A percentile compares a stretch with the other conserved stretches of the same genome.
phyloP scores from a whole-genome alignment of 2,888 invertebrate genomes.

The Lysandra coridon region DNA sequence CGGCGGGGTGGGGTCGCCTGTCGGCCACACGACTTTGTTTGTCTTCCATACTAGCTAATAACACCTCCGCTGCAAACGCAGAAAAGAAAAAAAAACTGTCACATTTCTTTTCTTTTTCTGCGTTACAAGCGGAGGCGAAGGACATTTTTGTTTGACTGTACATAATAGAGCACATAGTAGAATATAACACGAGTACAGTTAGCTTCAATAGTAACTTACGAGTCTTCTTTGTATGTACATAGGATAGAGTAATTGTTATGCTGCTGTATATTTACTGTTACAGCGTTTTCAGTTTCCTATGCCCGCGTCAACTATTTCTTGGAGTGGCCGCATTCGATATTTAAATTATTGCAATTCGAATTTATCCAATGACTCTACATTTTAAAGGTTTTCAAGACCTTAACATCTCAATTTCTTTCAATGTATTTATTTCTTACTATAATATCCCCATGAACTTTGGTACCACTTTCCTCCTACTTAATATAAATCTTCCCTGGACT shows the following conservation, averaged over 20 bases:
- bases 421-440: no score
- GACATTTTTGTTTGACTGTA: constrained; percentile 9
- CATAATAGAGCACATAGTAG: constrained; percentile 22
- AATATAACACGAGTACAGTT: constrained; percentile 2
- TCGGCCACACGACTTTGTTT: constrained; percentile 39
- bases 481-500: no score
- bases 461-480: no score
- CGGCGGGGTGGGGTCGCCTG: constrained; percentile 58
- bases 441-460: no score
- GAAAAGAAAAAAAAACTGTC: not conserved
- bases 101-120: not conserved
- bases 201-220: not conserved
- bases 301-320: not conserved
- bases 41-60: constrained; percentile 22
- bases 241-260: constrained; percentile 27
- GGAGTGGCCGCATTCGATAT: not conserved
- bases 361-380: not conserved
- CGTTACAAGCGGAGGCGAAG: not conserved
- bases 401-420: not conserved
- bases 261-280: constrained; percentile 8
- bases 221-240: constrained; percentile 21
- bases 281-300: not conserved
- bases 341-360: no score
- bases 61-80: not conserved
- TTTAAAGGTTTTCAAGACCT: not conserved